Evolutionary conservation across 2,113 vertebrate species (phyloP).

Genomic region (Electrona antarctica): DNA sequence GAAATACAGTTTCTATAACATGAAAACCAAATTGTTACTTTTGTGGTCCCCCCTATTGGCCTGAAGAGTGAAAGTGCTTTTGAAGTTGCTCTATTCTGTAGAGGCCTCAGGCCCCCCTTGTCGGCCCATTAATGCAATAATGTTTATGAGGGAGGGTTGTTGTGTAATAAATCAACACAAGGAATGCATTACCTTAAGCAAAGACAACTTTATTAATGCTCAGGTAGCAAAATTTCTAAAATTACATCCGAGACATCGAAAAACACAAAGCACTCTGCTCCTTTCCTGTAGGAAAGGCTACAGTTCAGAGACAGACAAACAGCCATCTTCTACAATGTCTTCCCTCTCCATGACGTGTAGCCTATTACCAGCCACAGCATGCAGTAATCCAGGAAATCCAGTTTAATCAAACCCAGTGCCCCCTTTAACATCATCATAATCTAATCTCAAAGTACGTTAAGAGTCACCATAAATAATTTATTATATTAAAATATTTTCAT

Average conservation of each 20-base stretch:
- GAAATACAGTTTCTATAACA: too few relatives aligned
- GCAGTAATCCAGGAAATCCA: conserved; percentile 62
- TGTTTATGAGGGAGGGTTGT: too few relatives aligned
- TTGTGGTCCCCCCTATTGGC: too few relatives aligned
- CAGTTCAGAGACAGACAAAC: conserved; percentile 45
- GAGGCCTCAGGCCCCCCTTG: too few relatives aligned
- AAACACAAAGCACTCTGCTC: conserved; percentile 71
- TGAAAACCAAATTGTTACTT: too few relatives aligned
- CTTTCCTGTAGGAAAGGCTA: conserved; percentile 49
- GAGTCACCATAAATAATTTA: conserved; percentile 67
- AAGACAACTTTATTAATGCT: conserved; percentile 77
- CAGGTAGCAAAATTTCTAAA: conserved; percentile 77
- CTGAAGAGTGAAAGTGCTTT: too few relatives aligned
- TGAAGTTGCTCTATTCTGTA: too few relatives aligned
- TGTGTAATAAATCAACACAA: not conserved
- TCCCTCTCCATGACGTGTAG: conserved; percentile 37
- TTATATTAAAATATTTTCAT: conserved; percentile 72
- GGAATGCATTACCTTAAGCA: conserved; percentile 61
- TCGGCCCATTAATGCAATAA: too few relatives aligned
- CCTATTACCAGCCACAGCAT: conserved; percentile 55
- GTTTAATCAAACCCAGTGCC: conserved; percentile 67
- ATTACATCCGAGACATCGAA: conserved; percentile 72
- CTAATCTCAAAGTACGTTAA: conserved; percentile 49
- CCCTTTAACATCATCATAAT: conserved; percentile 47
- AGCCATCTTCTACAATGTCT: conserved; percentile 44